Base-by-base conservation (phyloP, 2,797 vertebrate genomes). In the Chelon auratus region DNA sequence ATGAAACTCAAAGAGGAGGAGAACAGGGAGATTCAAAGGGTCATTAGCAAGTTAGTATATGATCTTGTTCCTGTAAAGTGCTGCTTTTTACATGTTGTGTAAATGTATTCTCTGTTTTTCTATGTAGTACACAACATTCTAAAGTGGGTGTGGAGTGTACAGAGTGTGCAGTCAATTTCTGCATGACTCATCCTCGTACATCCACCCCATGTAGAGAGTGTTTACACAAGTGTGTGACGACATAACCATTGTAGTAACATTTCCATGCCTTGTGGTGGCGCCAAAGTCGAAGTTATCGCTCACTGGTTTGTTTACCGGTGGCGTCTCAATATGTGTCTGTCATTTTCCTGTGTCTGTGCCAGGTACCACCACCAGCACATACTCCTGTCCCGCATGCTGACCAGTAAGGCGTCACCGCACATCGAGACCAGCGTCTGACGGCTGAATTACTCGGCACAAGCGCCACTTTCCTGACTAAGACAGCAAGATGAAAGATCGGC, bases 1-100 rank as follows among this genome's bases (percentile, higher is more conserved):
- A 90, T 92, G 65, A 95, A 93, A 80, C 90, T 98, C 78, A 87
- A 92, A 57, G 93, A 98, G 39, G 95, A 97, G 60, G 97, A 98
- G 62, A 87, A 90, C 75, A 92, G 84, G 80, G 95, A 96, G 78
- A 94, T 96, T 43, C 85, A 95, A 67, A 94, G 86, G 60, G 94
- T 95, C 43, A 55, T 78, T 0, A 82, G 79, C 71, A 97, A 95
- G 97, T 98, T 72, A 94, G 93, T 85, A 57, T n/a, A 12, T 1
- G 0, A 50, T 43, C 0, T 42, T 48, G 12, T 10, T 40, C 4
- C 11, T 6, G 14, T 26, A 12, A 26, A 39, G 2, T 9, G 1
- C 5, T 8, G 3, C 0, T 0, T 22, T 37, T 53, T 20, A 37
- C 22, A 11, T 1, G 50, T 58, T 40, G 9, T 33, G 30, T 33